Conservation (phyloP, 2,888 invertebrate species). For the Achlya flavicornis region DNA sequence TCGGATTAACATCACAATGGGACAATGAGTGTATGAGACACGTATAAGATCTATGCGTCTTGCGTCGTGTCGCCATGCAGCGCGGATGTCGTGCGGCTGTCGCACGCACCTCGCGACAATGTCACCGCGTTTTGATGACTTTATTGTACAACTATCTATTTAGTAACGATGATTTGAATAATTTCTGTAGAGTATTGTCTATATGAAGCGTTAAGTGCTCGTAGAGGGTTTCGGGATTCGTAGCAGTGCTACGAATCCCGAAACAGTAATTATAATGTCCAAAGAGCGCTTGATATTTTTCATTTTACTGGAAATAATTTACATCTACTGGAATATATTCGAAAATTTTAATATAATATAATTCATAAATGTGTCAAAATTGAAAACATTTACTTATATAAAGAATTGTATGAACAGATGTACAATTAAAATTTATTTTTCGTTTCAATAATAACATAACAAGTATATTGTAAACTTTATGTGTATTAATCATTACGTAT, state of each 20-base stretch:
- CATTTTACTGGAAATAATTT: neutral
- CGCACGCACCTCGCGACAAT: conserved; percentile 25
- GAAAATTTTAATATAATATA: no score
- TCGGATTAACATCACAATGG: conserved; percentile 76
- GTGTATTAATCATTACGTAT: neutral
- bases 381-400: neutral
- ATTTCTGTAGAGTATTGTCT: neutral
- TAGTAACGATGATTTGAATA: neutral
- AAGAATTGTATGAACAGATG: neutral
- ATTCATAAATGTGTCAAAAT: neutral
- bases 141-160: conserved; percentile 11
- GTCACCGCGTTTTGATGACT: conserved; percentile 23
- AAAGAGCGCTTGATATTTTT: neutral
- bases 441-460: neutral
- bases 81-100: conserved; percentile 16
- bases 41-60: conserved; percentile 36
- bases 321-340: no score
- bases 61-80: conserved; percentile 13
- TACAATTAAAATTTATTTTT: neutral
- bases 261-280: neutral
- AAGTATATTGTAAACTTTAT: neutral
- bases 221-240: neutral
- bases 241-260: neutral
- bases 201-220: neutral
- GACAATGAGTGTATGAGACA: conserved; percentile 57